These are phyloP conservation scores for Dendroctonus ponderosae DNA, from an alignment of 1,140 invertebrate genomes.

Conservation along the genomic window DNA sequence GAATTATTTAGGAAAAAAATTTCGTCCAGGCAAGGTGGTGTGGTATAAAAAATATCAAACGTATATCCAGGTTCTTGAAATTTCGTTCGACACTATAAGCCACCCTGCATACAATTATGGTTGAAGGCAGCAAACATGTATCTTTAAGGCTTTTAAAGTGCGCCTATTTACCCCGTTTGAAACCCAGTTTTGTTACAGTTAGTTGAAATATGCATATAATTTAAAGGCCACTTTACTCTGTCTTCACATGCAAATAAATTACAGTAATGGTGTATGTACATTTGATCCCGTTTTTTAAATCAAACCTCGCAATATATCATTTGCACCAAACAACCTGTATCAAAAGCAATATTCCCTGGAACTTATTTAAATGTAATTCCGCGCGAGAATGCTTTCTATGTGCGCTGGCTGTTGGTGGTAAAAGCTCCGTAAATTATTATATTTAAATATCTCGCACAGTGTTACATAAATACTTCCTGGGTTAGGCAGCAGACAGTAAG, in stretches of 20 bases:
- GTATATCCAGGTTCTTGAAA: no score
- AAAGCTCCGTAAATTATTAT: constrained; percentile 29
- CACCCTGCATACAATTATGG: no score
- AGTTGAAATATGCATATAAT: no score
- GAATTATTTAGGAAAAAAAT: no score
- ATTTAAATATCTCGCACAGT: constrained; percentile 28
- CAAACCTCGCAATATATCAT: constrained; percentile 17
- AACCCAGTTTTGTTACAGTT: no score
- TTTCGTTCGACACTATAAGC: no score
- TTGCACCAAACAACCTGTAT: constrained; percentile 20
- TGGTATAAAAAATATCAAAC: no score
- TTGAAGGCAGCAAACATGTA: no score
- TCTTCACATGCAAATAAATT: constrained; percentile 8
- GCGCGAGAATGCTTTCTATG: constrained; percentile 24
- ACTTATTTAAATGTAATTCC: constrained; percentile 26
- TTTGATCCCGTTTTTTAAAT: constrained; percentile 18
- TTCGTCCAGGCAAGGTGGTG: no score
- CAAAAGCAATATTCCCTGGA: constrained; percentile 16
- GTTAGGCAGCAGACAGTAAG: constrained; percentile 26
- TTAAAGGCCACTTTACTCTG: no score
- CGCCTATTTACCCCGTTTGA: no score
- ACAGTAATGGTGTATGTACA: constrained; percentile 14
- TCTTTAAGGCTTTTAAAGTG: no score
- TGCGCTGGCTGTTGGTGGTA: constrained; percentile 25
- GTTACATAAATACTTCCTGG: constrained; percentile 26